Evolutionary conservation across 2,888 invertebrate species (phyloP), one percentile per base, ranked within the genome.

Genomic region (Tipula lateralis): DNA sequence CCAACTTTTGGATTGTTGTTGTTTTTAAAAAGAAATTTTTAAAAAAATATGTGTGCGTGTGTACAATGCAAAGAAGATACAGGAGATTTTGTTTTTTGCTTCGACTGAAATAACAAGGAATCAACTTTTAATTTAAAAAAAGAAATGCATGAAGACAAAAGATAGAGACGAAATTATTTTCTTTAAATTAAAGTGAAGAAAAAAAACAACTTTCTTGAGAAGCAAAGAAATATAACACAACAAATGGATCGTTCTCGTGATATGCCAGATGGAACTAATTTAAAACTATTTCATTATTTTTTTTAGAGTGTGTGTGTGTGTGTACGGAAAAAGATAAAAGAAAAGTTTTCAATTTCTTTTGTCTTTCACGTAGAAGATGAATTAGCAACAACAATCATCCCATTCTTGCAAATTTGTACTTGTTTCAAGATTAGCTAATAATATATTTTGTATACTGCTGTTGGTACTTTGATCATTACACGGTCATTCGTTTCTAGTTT

Each of bases 1-100:
- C 84, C 84, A 83, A 84, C 85, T 80, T 84, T 85, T 83, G 80
- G 6, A 66, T 84, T 32, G 84, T 39, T 84, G 44, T 36, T 82
- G 44, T 50, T 19, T 50, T 16, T 9, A 66, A 66, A 66, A 66
- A 66, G 24, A 66, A 24, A 9, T 66, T 24, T 6, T n/a, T 24
- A 24, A 24, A 66, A 66, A 44, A 44, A 44, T n/a, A 32, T 13
- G 44, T 44, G 5, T 36, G 36, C 6, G 16, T 44, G 7, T 44
- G 16, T 44, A 44, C 44, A 44, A 66, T 66, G 9, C 66, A 24
- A 24, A 66, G 66, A 66, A 19, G 66, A 66, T 66, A 66, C 24
- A 66, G 66, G 66, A 66, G 66, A 66, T 24, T 66, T 24, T 66
- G 19, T 24, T 24, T 66, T 24, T 9, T 66, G 44, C 6, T 19